phyloP scores from a whole-genome alignment of 2,113 vertebrate genomes.

The Salvelinus alpinus region DNA sequence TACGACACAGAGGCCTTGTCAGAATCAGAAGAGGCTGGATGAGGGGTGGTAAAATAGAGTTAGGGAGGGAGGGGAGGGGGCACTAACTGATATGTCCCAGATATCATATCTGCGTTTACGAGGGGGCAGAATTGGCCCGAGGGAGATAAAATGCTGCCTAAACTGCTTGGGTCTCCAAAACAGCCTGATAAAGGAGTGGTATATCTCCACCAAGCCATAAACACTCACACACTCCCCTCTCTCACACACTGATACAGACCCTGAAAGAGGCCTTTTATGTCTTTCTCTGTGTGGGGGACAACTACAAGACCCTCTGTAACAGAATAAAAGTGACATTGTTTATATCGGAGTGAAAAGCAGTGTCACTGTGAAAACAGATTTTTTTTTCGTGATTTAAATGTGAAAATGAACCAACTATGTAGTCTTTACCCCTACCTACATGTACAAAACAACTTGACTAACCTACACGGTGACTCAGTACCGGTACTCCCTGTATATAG shows the following conservation, averaged over 20 bases:
- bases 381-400: no score
- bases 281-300: not conserved
- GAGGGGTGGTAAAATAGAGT: not conserved
- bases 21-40: not conserved
- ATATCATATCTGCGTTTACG: constrained; percentile 50
- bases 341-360: no score
- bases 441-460: no score
- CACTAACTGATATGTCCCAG: constrained; percentile 20
- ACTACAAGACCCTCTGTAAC: no score
- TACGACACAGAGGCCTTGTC: constrained; percentile 12
- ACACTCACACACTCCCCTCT: constrained; percentile 15
- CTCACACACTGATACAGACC: constrained; percentile 3
- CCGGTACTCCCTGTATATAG: no score
- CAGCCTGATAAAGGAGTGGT: constrained; percentile 29
- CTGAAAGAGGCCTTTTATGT: not conserved
- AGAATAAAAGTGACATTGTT: no score
- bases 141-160: constrained; percentile 26
- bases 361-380: no score
- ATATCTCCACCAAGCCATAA: constrained; percentile 34
- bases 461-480: no score
- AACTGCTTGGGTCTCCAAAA: constrained; percentile 35
- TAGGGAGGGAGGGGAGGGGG: not conserved
- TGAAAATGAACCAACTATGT: no score
- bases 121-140: constrained; percentile 38
- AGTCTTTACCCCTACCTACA: no score